These are phyloP conservation scores for Scrobipalpa costella DNA, from an alignment of 2,888 invertebrate species.

Conservation along the genomic window DNA sequence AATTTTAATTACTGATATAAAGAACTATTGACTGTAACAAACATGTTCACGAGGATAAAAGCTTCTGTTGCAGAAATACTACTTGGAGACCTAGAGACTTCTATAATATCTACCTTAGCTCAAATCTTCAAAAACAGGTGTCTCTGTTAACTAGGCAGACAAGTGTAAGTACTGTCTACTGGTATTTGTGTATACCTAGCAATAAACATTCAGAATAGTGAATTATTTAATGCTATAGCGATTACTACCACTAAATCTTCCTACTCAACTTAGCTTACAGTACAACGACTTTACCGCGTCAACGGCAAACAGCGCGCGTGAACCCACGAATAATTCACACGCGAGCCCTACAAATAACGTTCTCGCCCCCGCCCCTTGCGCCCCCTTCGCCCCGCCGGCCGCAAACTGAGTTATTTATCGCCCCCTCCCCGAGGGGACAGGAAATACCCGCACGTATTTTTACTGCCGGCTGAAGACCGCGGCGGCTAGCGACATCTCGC, in stretches of 20 bases:
- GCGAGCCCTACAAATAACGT: constrained; percentile 79
- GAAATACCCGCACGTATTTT: constrained; percentile 78
- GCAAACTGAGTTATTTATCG: constrained; percentile 80
- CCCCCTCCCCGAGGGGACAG: constrained; percentile 67
- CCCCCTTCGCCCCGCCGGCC: constrained; percentile 46
- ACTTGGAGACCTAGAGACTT: too few relatives aligned
- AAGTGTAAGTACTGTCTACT: too few relatives aligned
- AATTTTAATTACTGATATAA: too few relatives aligned
- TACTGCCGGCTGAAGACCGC: constrained; percentile 65
- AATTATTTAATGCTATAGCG: neutral
- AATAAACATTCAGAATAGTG: neutral
- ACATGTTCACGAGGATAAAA: too few relatives aligned
- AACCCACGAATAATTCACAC: constrained; percentile 81
- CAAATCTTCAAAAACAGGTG: too few relatives aligned
- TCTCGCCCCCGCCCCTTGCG: constrained; percentile 40
- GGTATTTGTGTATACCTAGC: too few relatives aligned
- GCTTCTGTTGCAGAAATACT: too few relatives aligned
- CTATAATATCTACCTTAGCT: too few relatives aligned
- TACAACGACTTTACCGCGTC: constrained; percentile 22
- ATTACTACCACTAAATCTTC: constrained; percentile 2
- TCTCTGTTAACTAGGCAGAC: too few relatives aligned
- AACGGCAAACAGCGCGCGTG: constrained; percentile 73
- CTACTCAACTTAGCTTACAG: constrained; percentile 19
- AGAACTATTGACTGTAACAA: too few relatives aligned
- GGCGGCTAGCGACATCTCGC: constrained; percentile 63